These are phyloP conservation scores for Antennarius striatus DNA, from an alignment of 2,113 vertebrate species.

Conservation along the genomic window DNA sequence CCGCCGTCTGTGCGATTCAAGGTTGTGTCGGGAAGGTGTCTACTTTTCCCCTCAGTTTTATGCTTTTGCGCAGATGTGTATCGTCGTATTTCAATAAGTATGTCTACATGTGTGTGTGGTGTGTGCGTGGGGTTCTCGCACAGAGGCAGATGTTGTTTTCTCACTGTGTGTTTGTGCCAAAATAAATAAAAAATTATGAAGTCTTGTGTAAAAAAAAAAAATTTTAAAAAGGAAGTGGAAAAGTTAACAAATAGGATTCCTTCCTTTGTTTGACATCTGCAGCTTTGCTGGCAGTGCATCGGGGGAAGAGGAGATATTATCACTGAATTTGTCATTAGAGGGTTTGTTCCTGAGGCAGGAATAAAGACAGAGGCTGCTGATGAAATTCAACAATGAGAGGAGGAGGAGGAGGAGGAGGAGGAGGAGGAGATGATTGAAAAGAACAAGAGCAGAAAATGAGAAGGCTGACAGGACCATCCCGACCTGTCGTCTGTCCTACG, in stretches of 20 bases:
- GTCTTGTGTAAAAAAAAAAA: too few species aligned
- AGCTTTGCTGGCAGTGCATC: too few species aligned
- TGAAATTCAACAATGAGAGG: background rate
- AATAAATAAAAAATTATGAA: too few species aligned
- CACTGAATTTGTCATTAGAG: conserved; percentile 27
- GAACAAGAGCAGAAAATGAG: background rate
- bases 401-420: conserved; percentile 6
- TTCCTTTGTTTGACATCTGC: background rate
- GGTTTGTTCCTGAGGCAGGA: background rate
- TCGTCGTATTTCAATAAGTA: background rate
- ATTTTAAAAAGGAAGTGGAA: background rate
- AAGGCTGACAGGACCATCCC: background rate
- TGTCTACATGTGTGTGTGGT: conserved; percentile 21
- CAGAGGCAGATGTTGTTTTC: conserved; percentile 9
- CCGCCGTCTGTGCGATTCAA: conserved; percentile 39
- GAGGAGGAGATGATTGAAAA: background rate
- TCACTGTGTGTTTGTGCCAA: conserved; percentile 3
- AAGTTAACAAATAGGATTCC: background rate
- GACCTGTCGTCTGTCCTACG: background rate
- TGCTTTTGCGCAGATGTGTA: conserved; percentile 6
- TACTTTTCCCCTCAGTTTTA: conserved; percentile 17
- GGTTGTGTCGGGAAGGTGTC: conserved; percentile 29
- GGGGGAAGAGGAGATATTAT: too few species aligned
- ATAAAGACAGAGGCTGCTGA: background rate
- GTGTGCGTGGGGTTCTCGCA: background rate